These are phyloP conservation scores for Sitophilus oryzae DNA, from an alignment of 1,140 invertebrate genomes.

Conservation along the genomic window DNA sequence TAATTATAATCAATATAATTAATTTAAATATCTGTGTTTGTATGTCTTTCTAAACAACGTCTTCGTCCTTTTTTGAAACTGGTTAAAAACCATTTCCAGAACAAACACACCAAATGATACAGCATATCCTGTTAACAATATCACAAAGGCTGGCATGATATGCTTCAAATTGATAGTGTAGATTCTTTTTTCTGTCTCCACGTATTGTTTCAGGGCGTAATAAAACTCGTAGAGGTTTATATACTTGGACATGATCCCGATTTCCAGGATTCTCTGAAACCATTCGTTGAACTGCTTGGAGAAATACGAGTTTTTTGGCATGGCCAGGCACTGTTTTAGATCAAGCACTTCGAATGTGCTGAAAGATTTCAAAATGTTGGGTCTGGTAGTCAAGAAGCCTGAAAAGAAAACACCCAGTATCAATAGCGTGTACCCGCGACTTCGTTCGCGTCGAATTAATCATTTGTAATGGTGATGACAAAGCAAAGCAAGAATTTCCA, in stretches of 20 bases:
- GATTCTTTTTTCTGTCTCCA: conserved; percentile 5
- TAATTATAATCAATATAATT: no score
- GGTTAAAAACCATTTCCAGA: conserved; percentile 1
- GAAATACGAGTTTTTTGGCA: conserved; percentile 15
- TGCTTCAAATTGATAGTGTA: conserved; percentile 4
- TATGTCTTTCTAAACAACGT: no score
- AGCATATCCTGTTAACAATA: background rate
- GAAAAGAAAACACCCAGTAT: no score
- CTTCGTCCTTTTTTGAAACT: no score
- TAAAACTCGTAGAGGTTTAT: conserved; percentile 2
- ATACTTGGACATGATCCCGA: conserved; percentile 9
- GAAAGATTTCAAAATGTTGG: conserved; percentile 14
- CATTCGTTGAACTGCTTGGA: conserved; percentile 1
- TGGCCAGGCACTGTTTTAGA: conserved; percentile 8
- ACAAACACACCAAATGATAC: background rate
- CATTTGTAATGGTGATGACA: no score
- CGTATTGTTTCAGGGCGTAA: conserved; percentile 9
- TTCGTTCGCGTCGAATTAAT: no score
- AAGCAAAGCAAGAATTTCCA: no score
- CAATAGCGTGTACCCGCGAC: no score
- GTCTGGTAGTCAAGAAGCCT: conserved; percentile 14
- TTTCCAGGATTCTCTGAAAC: conserved; percentile 5
- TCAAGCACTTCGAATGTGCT: conserved; percentile 6
- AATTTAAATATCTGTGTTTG: no score
- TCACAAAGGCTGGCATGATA: background rate